Percentiles rank a stretch among this genome's conserved stretches.
Evolutionary conservation across 2,113 vertebrate genomes (phyloP).

Genomic region (Nesospiza acunhae): DNA sequence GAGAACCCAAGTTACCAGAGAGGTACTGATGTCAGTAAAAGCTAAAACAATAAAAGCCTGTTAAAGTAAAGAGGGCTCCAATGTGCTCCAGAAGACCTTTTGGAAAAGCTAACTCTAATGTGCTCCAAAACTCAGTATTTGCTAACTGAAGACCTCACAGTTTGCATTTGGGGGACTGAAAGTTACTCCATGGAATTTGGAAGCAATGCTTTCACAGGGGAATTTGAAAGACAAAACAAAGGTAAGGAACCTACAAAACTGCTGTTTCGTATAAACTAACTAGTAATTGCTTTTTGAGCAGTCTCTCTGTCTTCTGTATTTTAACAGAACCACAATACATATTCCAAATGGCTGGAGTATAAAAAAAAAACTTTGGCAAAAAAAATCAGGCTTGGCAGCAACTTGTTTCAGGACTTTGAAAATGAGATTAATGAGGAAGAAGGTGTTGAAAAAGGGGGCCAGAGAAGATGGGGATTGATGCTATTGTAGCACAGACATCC

Average conservation of each 20-base stretch:
- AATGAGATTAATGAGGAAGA: neutral
- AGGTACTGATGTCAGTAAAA: neutral
- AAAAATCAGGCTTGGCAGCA: slow-evolving; percentile 1
- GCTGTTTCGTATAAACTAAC: neutral
- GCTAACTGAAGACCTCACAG: neutral
- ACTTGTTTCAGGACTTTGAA: neutral
- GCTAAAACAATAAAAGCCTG: neutral
- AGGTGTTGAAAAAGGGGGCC: neutral
- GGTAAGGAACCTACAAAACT: neutral
- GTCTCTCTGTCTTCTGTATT: neutral
- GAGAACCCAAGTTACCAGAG: neutral
- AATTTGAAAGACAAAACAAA: neutral
- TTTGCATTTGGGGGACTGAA: neutral
- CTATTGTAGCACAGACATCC: neutral
- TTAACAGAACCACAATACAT: neutral
- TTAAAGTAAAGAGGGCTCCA: neutral
- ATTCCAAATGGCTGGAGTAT: neutral
- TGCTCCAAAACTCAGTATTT: neutral
- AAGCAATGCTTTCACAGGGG: neutral
- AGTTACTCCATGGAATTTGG: neutral
- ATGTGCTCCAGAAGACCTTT: neutral
- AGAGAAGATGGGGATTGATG: neutral
- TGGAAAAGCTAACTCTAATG: neutral
- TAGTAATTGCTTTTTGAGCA: neutral
- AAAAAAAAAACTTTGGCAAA: neutral